Percentiles rank a stretch among this genome's conserved stretches.
Conservation (phyloP, 1,140 invertebrate genomes). For the Drosophila pandora region DNA sequence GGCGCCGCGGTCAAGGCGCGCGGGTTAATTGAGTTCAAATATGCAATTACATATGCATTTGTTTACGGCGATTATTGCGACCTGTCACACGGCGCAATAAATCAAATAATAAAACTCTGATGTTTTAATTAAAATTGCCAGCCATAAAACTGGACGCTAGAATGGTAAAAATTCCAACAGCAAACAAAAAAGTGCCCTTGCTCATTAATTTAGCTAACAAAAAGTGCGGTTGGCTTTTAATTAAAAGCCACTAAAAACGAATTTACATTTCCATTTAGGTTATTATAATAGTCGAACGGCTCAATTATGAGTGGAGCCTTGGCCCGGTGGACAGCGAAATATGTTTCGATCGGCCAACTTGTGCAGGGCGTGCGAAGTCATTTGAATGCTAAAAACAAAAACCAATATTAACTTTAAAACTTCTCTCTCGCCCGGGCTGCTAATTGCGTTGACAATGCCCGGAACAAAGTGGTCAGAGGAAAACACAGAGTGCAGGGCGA, state of each 20-base stretch:
- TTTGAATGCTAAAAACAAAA: slow-evolving; percentile 56
- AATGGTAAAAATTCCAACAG: slow-evolving; percentile 14
- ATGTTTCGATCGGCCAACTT: slow-evolving; percentile 30
- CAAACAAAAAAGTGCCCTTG: neutral
- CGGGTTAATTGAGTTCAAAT: slow-evolving; percentile 75
- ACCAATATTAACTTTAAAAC: slow-evolving; percentile 71
- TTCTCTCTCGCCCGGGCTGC: slow-evolving; percentile 43
- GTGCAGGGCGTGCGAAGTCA: slow-evolving; percentile 41
- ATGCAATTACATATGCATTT: slow-evolving; percentile 73
- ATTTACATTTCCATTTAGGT: slow-evolving; percentile 39
- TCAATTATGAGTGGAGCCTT: slow-evolving; percentile 40
- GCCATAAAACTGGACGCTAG: slow-evolving; percentile 12
- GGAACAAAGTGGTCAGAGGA: slow-evolving; percentile 39
- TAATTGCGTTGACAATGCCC: slow-evolving; percentile 75
- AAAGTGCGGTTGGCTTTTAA: slow-evolving; percentile 65
- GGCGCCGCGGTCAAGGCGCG: slow-evolving; percentile 50
- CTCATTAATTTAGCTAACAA: slow-evolving; percentile 57
- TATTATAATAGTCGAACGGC: slow-evolving; percentile 28
- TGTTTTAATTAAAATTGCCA: slow-evolving; percentile 71
- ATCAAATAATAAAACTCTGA: slow-evolving; percentile 69
- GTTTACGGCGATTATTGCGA: slow-evolving; percentile 48
- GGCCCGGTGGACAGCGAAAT: slow-evolving; percentile 19
- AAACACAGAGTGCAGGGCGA: slow-evolving; percentile 17
- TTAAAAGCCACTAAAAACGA: slow-evolving; percentile 53
- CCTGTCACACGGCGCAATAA: slow-evolving; percentile 50